Conservation (phyloP, 2,797 vertebrate genomes). For the Eulemur coronatus region DNA sequence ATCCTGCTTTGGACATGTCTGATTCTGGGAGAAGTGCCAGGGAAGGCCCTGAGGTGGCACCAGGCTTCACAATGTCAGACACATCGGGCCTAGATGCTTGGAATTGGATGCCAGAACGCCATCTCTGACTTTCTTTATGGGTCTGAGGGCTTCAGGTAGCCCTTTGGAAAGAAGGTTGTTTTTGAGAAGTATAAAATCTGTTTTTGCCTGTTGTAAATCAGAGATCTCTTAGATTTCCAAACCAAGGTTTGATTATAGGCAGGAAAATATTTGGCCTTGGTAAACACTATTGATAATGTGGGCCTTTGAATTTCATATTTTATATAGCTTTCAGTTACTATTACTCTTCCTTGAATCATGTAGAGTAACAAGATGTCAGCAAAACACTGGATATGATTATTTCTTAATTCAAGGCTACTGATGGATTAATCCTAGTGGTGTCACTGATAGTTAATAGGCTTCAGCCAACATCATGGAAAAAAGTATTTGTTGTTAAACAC, state of each 20-base stretch:
- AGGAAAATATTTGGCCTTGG: not conserved
- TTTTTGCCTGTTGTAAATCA: not conserved
- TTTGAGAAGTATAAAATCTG: not conserved
- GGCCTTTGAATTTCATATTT: not conserved
- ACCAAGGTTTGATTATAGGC: not conserved
- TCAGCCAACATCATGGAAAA: not conserved
- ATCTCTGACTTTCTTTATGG: not conserved
- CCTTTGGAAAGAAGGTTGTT: not conserved
- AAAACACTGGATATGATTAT: not conserved
- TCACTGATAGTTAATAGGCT: slow-evolving; percentile 21
- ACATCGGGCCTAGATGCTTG: not conserved
- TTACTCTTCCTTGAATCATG: not conserved
- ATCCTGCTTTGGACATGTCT: not conserved
- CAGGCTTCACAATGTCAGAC: not conserved
- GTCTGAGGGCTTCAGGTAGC: not conserved
- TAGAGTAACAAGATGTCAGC: not conserved
- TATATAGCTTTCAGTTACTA: not conserved
- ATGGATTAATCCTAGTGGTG: not conserved
- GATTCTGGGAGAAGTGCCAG: not conserved
- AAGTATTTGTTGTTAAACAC: not conserved
- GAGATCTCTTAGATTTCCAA: not conserved
- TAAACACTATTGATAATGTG: not conserved
- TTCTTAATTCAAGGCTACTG: not conserved
- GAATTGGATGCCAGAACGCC: not conserved
- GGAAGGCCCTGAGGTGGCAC: not conserved